phyloP scores from a whole-genome alignment of 30 jellyfish, hydroid and myxozoan genomes.

The Aurelia coerulea region DNA sequence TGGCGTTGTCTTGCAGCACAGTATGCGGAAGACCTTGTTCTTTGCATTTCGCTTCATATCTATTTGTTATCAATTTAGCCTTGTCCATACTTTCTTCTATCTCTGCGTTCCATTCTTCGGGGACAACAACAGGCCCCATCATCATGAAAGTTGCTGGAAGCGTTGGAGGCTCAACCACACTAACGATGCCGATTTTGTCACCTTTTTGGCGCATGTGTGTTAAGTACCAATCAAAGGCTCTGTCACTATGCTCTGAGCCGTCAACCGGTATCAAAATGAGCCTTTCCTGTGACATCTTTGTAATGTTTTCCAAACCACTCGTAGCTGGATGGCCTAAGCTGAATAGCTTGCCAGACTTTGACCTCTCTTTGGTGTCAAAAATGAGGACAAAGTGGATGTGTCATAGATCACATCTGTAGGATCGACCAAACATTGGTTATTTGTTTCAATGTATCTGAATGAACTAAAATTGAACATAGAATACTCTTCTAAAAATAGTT shows the following conservation, averaged over 20 bases:
- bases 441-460: too few relatives aligned
- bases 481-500: too few relatives aligned
- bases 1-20: slow-evolving; percentile 27
- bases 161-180: slow-evolving; percentile 73
- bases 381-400: too few relatives aligned
- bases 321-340: too few relatives aligned
- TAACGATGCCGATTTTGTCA: slow-evolving; percentile 81
- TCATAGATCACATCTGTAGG: too few relatives aligned
- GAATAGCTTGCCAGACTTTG: slow-evolving; percentile 30
- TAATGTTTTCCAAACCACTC: too few relatives aligned
- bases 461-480: too few relatives aligned
- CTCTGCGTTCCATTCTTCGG: slow-evolving; percentile 78
- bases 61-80: slow-evolving; percentile 52
- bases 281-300: slow-evolving; percentile 42
- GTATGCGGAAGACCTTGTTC: slow-evolving; percentile 41
- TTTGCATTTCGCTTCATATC: slow-evolving; percentile 56
- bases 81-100: slow-evolving; percentile 71
- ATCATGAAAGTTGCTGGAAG: slow-evolving; percentile 72
- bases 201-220: slow-evolving; percentile 60
- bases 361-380: slow-evolving; percentile 40
- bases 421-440: too few relatives aligned
- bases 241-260: slow-evolving; percentile 77
- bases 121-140: slow-evolving; percentile 87
- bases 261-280: slow-evolving; percentile 71
- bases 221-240: slow-evolving; percentile 80